These are phyloP conservation scores for Stenodema calcarata DNA, from an alignment of 2,888 invertebrate genomes.

Conservation along the genomic window DNA sequence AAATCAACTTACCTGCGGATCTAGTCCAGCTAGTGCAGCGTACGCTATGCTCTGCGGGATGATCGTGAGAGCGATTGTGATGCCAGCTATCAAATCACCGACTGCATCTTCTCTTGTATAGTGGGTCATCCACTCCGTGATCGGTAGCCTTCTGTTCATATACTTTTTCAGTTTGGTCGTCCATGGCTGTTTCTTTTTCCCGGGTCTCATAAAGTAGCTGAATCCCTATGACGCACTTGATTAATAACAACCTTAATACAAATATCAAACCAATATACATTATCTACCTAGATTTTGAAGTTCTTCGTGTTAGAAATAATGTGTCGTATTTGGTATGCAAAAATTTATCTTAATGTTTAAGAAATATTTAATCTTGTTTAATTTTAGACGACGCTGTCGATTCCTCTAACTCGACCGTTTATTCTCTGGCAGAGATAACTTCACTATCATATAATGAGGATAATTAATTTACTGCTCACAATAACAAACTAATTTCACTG, in stretches of 20 bases:
- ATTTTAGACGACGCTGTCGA: no score
- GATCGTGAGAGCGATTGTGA: constrained; percentile 88
- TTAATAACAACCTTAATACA: background rate
- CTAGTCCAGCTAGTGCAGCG: constrained; percentile 82
- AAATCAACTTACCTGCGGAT: constrained; percentile 69
- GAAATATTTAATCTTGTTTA: no score
- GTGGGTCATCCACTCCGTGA: constrained; percentile 62
- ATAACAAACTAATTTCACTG: no score
- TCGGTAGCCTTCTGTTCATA: constrained; percentile 37
- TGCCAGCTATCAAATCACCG: constrained; percentile 85
- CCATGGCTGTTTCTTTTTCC: constrained; percentile 26
- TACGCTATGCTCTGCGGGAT: constrained; percentile 94
- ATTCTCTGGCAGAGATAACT: no score
- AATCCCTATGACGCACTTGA: background rate
- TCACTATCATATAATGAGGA: no score
- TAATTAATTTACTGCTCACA: no score
- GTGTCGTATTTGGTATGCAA: no score
- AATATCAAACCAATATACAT: background rate
- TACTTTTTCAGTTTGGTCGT: background rate
- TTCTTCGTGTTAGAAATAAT: no score
- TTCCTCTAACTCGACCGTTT: no score
- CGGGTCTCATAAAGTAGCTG: constrained; percentile 7
- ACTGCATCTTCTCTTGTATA: constrained; percentile 74
- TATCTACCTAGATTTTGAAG: background rate
- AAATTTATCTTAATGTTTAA: no score